These are phyloP conservation scores for Enteromius thamalakanensis DNA, from an alignment of 2,797 vertebrate genomes.

Conservation along the genomic window DNA sequence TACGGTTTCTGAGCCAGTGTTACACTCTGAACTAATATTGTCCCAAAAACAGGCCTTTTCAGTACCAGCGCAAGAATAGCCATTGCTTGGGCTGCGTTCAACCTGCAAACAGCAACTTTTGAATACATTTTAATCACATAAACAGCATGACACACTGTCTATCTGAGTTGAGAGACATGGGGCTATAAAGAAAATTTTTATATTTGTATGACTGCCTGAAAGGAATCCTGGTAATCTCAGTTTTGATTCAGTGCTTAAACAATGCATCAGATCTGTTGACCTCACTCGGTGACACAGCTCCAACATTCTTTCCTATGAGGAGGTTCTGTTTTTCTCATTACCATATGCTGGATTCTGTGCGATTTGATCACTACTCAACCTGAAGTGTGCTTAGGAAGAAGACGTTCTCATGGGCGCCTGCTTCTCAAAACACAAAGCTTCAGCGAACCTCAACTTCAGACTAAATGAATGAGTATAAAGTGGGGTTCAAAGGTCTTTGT, in stretches of 20 bases:
- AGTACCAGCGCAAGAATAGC: not conserved
- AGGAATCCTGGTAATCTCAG: slow-evolving; percentile 29
- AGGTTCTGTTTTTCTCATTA: slow-evolving; percentile 54
- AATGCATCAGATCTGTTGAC: slow-evolving; percentile 46
- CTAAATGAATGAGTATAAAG: not conserved
- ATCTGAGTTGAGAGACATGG: not conserved
- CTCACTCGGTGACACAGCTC: slow-evolving; percentile 35
- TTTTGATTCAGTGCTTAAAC: slow-evolving; percentile 19
- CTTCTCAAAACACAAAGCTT: slow-evolving; percentile 23
- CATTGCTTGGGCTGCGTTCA: not conserved
- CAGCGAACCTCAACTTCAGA: not conserved
- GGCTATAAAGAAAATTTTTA: not conserved
- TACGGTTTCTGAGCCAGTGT: slow-evolving; percentile 2
- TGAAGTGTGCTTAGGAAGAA: not conserved
- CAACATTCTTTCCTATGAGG: slow-evolving; percentile 52
- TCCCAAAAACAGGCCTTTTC: not conserved
- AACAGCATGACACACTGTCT: not conserved
- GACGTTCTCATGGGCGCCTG: not conserved
- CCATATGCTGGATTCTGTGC: slow-evolving; percentile 14
- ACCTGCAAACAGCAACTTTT: not conserved
- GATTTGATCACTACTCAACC: slow-evolving; percentile 15
- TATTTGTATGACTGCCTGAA: not conserved
- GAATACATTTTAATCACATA: not conserved
- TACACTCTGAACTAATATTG: not conserved
- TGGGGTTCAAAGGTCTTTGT: not conserved